Percentiles rank a stretch among this genome's conserved stretches.
Conservation (phyloP, 2,888 invertebrate species). For the Eristalinus aeneus region DNA sequence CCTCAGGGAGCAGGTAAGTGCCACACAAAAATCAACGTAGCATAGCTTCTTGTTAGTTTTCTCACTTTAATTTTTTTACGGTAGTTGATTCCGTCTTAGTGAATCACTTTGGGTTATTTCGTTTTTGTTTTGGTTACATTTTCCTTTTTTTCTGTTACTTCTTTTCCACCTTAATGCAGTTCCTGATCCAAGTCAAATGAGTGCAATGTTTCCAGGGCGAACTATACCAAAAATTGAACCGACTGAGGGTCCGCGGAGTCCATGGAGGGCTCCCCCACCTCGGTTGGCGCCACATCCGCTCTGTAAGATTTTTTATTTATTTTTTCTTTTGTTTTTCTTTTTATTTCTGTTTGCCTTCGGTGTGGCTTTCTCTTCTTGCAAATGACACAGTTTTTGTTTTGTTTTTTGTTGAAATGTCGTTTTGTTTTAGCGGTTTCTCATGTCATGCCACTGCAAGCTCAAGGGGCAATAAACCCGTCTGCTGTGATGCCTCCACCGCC, state of each 20-base stretch:
- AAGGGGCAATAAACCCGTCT: constrained; percentile 77
- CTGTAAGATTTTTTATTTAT: constrained; percentile 77
- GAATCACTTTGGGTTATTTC: constrained; percentile 55
- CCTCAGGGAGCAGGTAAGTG: constrained; percentile 77
- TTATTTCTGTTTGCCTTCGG: constrained; percentile 36
- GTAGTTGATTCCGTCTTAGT: constrained; percentile 29
- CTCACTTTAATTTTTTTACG: constrained; percentile 42
- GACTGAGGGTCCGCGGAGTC: constrained; percentile 78
- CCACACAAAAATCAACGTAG: constrained; percentile 1
- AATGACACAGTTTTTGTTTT: neutral
- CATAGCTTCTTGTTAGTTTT: constrained; percentile 11
- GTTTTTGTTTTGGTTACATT: constrained; percentile 64
- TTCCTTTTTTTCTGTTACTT: constrained; percentile 66
- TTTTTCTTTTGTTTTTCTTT: constrained; percentile 35
- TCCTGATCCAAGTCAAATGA: constrained; percentile 79
- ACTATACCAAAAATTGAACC: constrained; percentile 81
- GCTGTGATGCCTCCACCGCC: constrained; percentile 79
- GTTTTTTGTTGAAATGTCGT: neutral
- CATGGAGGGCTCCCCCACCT: constrained; percentile 80
- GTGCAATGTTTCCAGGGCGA: constrained; percentile 79
- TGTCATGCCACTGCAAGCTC: constrained; percentile 78
- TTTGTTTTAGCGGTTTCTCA: constrained; percentile 78
- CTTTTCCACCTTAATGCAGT: constrained; percentile 75
- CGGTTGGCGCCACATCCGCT: constrained; percentile 78
- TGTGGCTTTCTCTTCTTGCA: constrained; percentile 28